Conservation (phyloP, 2,113 vertebrate species). For the Corythornis vintsioides region DNA sequence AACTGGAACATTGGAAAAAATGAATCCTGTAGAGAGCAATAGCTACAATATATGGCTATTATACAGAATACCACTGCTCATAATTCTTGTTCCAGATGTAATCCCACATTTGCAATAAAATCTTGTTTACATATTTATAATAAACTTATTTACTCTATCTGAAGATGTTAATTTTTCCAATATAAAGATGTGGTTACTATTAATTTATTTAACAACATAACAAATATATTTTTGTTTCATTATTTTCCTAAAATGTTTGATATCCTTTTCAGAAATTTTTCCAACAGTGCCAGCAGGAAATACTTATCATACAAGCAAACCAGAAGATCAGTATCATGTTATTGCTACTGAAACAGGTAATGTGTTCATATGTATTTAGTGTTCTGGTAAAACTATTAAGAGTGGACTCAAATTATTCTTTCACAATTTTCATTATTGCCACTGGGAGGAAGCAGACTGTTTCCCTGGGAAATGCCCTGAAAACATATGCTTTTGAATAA, state of each 20-base stretch:
- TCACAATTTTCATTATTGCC: background rate
- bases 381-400: conserved; percentile 24
- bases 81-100: conserved; percentile 34
- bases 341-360: conserved; percentile 82
- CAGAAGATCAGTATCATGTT: conserved; percentile 77
- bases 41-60: background rate
- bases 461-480: background rate
- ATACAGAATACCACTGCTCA: background rate
- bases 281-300: conserved; percentile 75
- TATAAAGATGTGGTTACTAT: background rate
- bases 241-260: background rate
- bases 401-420: background rate
- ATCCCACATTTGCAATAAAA: background rate
- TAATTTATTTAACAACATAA: background rate
- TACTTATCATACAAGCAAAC: conserved; percentile 74
- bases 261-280: conserved; percentile 73
- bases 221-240: background rate
- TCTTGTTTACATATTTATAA: background rate
- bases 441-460: background rate
- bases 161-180: background rate
- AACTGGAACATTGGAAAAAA: conserved; percentile 2
- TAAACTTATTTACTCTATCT: background rate
- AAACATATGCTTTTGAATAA: background rate
- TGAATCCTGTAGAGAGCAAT: background rate
- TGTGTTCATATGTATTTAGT: background rate